Evolutionary conservation across 2,888 invertebrate genomes (phyloP).

Genomic region (Patella pellucida): DNA sequence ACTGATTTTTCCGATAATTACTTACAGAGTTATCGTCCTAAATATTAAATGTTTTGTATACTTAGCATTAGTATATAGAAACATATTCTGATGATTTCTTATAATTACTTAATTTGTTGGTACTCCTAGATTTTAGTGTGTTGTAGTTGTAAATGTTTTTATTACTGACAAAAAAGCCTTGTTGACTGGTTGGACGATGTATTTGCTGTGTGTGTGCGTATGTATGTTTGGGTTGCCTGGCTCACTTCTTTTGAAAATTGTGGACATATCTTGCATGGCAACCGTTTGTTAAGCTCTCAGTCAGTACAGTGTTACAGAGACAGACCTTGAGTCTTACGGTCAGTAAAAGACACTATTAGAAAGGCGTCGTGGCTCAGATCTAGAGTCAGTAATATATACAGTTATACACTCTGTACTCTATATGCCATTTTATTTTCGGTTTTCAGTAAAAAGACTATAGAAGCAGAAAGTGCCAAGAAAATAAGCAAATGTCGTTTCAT

Average conservation of each 20-base stretch:
- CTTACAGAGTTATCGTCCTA: no score
- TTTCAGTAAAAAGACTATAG: constrained; percentile 77
- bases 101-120: no score
- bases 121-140: no score
- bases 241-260: no score
- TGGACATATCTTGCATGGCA: no score
- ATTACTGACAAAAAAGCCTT: background rate
- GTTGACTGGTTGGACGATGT: no score
- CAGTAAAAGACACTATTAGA: background rate
- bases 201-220: no score
- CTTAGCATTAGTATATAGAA: no score
- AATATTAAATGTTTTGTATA: no score
- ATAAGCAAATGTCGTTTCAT: constrained; percentile 61
- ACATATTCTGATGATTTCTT: no score
- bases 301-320: background rate
- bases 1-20: background rate
- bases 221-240: no score
- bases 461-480: constrained; percentile 76
- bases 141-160: background rate
- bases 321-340: background rate
- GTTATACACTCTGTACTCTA: background rate
- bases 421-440: constrained; percentile 1
- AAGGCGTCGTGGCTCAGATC: background rate
- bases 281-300: background rate
- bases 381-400: background rate